Percentiles rank a stretch among this genome's conserved stretches.
Evolutionary conservation across 2,888 invertebrate genomes (phyloP).

Genomic region (Psylliodes chrysocephalus): DNA sequence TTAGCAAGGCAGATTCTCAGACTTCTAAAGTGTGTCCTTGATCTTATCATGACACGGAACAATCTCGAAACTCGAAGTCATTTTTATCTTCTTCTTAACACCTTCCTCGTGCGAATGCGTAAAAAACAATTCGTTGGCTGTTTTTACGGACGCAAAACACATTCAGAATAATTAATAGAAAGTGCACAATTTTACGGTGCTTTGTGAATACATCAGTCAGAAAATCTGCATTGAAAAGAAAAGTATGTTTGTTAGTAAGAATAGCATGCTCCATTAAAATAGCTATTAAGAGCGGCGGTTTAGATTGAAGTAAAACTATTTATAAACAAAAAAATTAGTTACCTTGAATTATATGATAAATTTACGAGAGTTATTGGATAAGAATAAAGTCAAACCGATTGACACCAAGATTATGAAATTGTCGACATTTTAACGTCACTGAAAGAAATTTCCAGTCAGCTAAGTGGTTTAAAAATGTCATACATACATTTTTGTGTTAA

Average conservation of each 20-base stretch:
- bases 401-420: too few species aligned
- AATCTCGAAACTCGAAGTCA: constrained; percentile 11
- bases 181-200: constrained; percentile 13
- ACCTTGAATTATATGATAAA: too few species aligned
- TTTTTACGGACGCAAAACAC: constrained; percentile 5
- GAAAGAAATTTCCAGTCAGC: too few species aligned
- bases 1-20: too few species aligned
- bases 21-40: background rate
- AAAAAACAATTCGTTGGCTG: constrained; percentile 6
- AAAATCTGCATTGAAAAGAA: constrained; percentile 18
- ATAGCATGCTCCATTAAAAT: constrained; percentile 9
- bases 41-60: background rate
- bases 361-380: too few species aligned
- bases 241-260: constrained; percentile 5
- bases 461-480: too few species aligned
- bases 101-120: constrained; percentile 16
- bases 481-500: too few species aligned
- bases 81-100: constrained; percentile 10
- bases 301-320: too few species aligned
- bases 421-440: too few species aligned
- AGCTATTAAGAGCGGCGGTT: background rate
- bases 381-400: too few species aligned
- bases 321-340: too few species aligned
- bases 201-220: constrained; percentile 15
- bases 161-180: constrained; percentile 19